These are phyloP conservation scores for Phyllotis vaccarum DNA, from an alignment of 2,797 vertebrate species.

Conservation along the genomic window DNA sequence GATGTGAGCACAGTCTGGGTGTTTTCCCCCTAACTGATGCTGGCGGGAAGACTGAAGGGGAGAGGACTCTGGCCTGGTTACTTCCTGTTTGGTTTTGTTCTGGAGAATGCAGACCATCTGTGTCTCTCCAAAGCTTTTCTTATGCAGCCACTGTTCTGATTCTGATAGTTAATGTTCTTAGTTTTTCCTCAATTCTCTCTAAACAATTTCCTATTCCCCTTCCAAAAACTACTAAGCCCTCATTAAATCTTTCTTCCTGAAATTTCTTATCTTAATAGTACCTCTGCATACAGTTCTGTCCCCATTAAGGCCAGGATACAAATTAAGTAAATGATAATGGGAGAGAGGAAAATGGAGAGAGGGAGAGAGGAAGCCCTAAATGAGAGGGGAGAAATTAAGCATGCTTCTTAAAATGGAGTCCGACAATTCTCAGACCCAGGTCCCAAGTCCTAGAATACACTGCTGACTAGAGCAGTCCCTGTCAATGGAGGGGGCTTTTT, in stretches of 20 bases:
- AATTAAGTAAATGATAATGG: slow-evolving; percentile 76
- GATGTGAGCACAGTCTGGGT: slow-evolving; percentile 52
- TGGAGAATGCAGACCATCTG: slow-evolving; percentile 84
- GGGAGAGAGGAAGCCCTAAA: slow-evolving; percentile 49
- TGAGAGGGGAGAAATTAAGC: background rate
- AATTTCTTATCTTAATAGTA: slow-evolving; percentile 78
- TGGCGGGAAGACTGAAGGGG: slow-evolving; percentile 61
- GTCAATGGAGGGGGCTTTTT: background rate
- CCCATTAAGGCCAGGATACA: slow-evolving; percentile 71
- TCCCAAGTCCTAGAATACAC: background rate
- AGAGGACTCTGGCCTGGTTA: slow-evolving; percentile 75
- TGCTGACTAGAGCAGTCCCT: background rate
- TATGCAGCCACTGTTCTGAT: slow-evolving; percentile 74
- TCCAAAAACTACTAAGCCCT: slow-evolving; percentile 77
- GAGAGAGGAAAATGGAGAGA: background rate
- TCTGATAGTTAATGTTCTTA: slow-evolving; percentile 81
- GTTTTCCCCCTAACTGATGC: slow-evolving; percentile 39
- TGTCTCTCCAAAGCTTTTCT: slow-evolving; percentile 77
- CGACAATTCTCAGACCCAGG: background rate
- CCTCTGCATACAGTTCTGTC: slow-evolving; percentile 63
- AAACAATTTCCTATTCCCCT: slow-evolving; percentile 68
- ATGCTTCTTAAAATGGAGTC: slow-evolving; percentile 57
- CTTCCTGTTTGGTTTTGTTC: slow-evolving; percentile 83
- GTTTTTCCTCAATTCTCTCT: slow-evolving; percentile 76
- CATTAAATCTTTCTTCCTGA: slow-evolving; percentile 77